phyloP scores from a whole-genome alignment of 30 jellyfish, hydroid and myxozoan genomes.

The Aurelia coerulea region DNA sequence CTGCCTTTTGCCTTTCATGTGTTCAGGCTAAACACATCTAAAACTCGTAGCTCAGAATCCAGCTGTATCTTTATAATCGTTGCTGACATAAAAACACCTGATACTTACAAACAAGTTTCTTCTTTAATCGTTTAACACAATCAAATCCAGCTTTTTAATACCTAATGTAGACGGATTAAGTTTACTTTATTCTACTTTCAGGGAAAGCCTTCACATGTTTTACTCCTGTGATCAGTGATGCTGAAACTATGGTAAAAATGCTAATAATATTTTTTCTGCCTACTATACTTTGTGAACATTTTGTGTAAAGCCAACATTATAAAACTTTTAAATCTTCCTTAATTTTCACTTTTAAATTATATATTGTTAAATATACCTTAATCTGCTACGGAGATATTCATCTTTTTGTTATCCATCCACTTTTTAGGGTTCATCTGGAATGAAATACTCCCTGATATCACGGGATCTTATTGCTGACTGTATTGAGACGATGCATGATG shows the following conservation, averaged over 20 bases:
- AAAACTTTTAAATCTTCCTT: too few relatives aligned
- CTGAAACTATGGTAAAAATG: constrained; percentile 56
- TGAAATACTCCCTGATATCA: constrained; percentile 70
- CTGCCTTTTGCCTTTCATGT: too few relatives aligned
- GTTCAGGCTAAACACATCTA: too few relatives aligned
- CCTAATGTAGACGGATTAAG: neutral
- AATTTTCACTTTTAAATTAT: too few relatives aligned
- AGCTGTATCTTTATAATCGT: too few relatives aligned
- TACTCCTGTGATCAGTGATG: constrained; percentile 85
- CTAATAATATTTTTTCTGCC: neutral
- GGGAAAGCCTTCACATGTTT: constrained; percentile 79
- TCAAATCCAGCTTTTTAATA: neutral
- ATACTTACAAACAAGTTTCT: neutral
- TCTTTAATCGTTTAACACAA: neutral
- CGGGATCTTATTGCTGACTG: constrained; percentile 78
- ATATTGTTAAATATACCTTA: too few relatives aligned
- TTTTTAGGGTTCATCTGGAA: constrained; percentile 63
- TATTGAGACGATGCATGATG: constrained; percentile 70
- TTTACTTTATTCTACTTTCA: neutral
- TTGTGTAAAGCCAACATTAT: too few relatives aligned
- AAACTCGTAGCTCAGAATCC: too few relatives aligned
- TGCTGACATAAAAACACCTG: neutral
- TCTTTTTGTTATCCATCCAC: too few relatives aligned
- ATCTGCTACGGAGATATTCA: too few relatives aligned
- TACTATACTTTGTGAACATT: too few relatives aligned